These are phyloP conservation scores for Bubo scandiacus DNA, from an alignment of 2,113 vertebrate species.

Conservation along the genomic window DNA sequence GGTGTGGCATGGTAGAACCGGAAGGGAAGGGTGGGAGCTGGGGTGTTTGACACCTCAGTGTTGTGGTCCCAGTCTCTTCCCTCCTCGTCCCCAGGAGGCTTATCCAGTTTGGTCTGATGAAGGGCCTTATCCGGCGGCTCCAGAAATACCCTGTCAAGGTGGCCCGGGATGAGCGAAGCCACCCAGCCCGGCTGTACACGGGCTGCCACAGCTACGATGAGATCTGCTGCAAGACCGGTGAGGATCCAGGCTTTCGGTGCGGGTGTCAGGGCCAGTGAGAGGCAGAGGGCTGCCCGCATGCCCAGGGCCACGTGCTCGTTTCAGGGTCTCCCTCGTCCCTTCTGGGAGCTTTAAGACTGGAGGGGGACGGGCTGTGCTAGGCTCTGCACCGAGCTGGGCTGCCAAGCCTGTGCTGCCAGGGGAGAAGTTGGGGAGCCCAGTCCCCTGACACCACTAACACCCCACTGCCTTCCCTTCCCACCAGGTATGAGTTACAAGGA, in stretches of 20 bases:
- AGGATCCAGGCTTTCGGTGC: accelerated
- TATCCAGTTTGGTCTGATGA: constrained; percentile 97
- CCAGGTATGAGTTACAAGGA: constrained; percentile 96
- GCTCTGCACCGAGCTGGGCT: neutral
- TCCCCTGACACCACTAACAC: accelerated
- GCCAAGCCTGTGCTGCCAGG: accelerated
- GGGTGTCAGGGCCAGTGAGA: accelerated
- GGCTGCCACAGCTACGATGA: constrained; percentile 98
- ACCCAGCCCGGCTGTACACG: constrained; percentile 88
- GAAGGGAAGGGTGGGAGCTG: neutral
- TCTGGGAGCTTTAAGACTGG: accelerated
- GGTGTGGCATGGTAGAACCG: neutral
- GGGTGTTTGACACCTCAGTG: accelerated
- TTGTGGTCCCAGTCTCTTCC: neutral
- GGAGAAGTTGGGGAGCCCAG: accelerated
- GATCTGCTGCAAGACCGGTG: constrained; percentile 98
- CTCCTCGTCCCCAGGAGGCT: constrained; percentile 76
- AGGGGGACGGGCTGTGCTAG: accelerated
- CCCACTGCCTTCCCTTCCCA: neutral
- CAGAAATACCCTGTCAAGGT: constrained; percentile 97
- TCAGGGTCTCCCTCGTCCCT: accelerated
- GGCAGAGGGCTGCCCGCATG: accelerated
- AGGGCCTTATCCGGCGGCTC: constrained; percentile 90
- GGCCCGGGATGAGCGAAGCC: constrained; percentile 84
- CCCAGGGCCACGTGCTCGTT: accelerated